These are phyloP conservation scores for Synodontis membranacea DNA, from an alignment of 2,113 vertebrate species.

Conservation along the genomic window DNA sequence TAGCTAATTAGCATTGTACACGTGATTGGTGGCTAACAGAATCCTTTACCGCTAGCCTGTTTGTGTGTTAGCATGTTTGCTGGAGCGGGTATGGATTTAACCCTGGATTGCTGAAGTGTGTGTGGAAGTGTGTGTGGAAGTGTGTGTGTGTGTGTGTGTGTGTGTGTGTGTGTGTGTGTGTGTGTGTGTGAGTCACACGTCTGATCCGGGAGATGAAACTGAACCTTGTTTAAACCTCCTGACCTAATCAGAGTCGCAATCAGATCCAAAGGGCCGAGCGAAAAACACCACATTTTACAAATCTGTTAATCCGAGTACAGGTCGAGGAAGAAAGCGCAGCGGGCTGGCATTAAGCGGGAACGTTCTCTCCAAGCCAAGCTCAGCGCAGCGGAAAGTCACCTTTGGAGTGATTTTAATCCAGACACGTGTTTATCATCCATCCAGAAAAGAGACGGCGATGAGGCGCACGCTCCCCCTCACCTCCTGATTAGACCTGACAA, in stretches of 20 bases:
- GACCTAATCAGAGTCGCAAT: slow-evolving; percentile 35
- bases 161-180: neutral
- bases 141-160: neutral
- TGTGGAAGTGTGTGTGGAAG: neutral
- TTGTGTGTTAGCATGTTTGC: neutral
- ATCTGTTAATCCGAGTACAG: slow-evolving; percentile 9
- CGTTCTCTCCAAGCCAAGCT: neutral
- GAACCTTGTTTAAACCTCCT: neutral
- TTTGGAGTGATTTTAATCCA: slow-evolving; percentile 69
- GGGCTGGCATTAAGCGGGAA: slow-evolving; percentile 5
- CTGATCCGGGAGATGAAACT: slow-evolving; percentile 8
- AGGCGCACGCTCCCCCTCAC: slow-evolving; percentile 78
- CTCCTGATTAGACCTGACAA: slow-evolving; percentile 90
- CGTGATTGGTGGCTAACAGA: neutral
- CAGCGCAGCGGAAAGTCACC: slow-evolving; percentile 25
- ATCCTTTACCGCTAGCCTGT: neutral
- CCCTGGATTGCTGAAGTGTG: neutral
- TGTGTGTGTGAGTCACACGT: neutral
- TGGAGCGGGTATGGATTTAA: neutral
- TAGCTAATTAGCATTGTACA: neutral
- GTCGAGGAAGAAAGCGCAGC: neutral
- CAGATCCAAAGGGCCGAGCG: neutral
- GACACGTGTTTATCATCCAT: slow-evolving; percentile 85
- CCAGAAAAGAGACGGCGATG: slow-evolving; percentile 72
- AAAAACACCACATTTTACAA: neutral